Evolutionary conservation across 2,888 invertebrate species (phyloP).

Genomic region (Seira musarum): DNA sequence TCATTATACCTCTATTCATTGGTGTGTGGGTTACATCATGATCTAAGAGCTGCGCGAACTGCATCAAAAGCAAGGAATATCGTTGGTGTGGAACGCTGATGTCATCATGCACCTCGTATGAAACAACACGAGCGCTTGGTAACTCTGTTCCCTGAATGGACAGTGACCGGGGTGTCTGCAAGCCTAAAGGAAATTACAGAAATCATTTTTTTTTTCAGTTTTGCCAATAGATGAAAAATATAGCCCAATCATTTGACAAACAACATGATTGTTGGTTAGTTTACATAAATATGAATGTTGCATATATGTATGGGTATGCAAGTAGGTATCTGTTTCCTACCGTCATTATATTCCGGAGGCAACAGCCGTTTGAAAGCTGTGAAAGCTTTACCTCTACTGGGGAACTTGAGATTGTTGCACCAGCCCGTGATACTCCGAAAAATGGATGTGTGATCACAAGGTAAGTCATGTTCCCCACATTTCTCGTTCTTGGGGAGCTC

Average conservation of each 20-base stretch:
- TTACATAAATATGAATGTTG: background rate
- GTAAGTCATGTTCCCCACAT: conserved; percentile 73
- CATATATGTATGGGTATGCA: background rate
- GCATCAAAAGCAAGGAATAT: conserved; percentile 76
- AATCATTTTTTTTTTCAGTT: no score
- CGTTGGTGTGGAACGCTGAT: conserved; percentile 73
- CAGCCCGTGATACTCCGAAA: conserved; percentile 73
- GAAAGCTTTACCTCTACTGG: conserved; percentile 73
- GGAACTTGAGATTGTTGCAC: conserved; percentile 74
- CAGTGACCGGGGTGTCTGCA: conserved; percentile 61
- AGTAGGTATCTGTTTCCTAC: no score
- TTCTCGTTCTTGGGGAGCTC: conserved; percentile 72
- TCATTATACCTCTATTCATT: conserved; percentile 74
- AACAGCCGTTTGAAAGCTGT: conserved; percentile 72
- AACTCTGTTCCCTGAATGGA: conserved; percentile 70
- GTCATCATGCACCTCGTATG: conserved; percentile 74
- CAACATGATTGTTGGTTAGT: background rate
- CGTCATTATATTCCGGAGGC: conserved; percentile 73
- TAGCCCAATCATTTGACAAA: no score
- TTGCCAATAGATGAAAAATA: no score
- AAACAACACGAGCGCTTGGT: conserved; percentile 74
- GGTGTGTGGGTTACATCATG: conserved; percentile 77
- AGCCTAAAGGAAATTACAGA: conserved; percentile 43
- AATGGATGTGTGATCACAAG: conserved; percentile 74
- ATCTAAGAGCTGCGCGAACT: conserved; percentile 76